Evolutionary conservation across 2,113 vertebrate species (phyloP).

Genomic region (Trochalopteron elliotii): DNA sequence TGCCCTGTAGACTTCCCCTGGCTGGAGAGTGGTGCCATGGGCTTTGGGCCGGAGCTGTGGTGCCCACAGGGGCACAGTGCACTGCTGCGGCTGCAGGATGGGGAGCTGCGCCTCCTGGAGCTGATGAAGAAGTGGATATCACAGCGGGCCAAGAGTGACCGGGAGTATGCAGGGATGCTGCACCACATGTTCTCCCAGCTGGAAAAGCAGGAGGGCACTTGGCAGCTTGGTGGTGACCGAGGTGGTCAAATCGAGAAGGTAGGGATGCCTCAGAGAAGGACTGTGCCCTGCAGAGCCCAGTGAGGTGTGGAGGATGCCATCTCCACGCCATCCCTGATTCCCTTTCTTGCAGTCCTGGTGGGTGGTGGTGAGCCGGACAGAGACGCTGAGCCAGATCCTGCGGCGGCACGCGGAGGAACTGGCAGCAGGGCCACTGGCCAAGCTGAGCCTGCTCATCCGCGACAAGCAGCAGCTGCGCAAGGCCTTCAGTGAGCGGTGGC

Average conservation of each 20-base stretch:
- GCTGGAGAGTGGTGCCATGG: constrained; percentile 64
- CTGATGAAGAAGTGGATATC: constrained; percentile 95
- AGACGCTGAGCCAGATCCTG: constrained; percentile 86
- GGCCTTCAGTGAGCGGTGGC: constrained; percentile 88
- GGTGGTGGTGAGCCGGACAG: constrained; percentile 84
- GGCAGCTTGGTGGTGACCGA: constrained; percentile 63
- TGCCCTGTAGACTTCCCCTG: neutral
- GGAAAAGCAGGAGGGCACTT: constrained; percentile 81
- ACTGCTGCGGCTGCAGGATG: constrained; percentile 87
- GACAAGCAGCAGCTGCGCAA: constrained; percentile 94
- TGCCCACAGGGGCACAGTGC: constrained; percentile 85
- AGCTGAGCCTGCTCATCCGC: constrained; percentile 87
- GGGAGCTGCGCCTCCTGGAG: constrained; percentile 92
- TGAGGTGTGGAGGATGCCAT: accelerated
- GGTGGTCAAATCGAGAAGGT: constrained; percentile 64
- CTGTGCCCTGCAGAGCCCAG: accelerated
- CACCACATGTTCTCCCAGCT: constrained; percentile 86
- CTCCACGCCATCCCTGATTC: accelerated
- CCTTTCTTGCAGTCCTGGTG: constrained; percentile 82
- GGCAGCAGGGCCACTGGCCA: constrained; percentile 86
- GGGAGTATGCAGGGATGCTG: constrained; percentile 88
- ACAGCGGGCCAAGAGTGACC: constrained; percentile 90
- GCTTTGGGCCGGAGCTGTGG: constrained; percentile 86
- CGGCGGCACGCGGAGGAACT: constrained; percentile 87
- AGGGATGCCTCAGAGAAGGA: accelerated